Evolutionary conservation across 2,113 vertebrate species (phyloP).

Genomic region (Aythya baeri): DNA sequence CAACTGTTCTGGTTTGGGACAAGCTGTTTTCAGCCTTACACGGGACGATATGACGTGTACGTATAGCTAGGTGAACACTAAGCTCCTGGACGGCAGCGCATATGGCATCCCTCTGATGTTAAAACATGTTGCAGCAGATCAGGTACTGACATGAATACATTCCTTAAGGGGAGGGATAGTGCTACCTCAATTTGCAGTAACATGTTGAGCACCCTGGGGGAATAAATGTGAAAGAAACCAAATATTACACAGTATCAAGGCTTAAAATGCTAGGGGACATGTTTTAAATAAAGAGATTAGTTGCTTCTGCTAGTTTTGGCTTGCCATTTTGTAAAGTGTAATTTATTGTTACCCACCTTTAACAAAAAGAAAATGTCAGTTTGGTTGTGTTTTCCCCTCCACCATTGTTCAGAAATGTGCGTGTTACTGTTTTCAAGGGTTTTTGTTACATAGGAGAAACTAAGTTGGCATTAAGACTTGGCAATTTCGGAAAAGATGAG

Average conservation of each 20-base stretch:
- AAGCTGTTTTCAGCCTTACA: neutral
- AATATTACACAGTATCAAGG: slow-evolving; percentile 45
- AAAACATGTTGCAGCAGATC: slow-evolving; percentile 54
- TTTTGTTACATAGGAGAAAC: neutral
- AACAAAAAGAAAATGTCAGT: neutral
- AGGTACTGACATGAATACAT: slow-evolving; percentile 67
- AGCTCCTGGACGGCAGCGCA: neutral
- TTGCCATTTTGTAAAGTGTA: slow-evolving; percentile 30
- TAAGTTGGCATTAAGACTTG: neutral
- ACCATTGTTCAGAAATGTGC: neutral
- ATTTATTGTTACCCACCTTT: neutral
- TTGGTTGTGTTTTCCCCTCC: fast-evolving
- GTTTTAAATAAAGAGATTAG: slow-evolving; percentile 32
- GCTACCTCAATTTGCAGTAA: slow-evolving; percentile 18
- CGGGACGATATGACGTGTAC: neutral
- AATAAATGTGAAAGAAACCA: slow-evolving; percentile 28
- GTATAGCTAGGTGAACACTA: neutral
- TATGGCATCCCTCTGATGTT: slow-evolving; percentile 5
- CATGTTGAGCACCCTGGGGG: neutral
- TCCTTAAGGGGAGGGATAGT: slow-evolving; percentile 45
- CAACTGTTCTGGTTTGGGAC: neutral
- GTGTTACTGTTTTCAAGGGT: neutral
- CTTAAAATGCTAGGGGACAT: slow-evolving; percentile 13
- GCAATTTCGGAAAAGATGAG: neutral
- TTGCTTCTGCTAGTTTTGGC: slow-evolving; percentile 53